Evolutionary conservation across 2,888 invertebrate species (phyloP).

Genomic region (Pseudanteris insignis): DNA sequence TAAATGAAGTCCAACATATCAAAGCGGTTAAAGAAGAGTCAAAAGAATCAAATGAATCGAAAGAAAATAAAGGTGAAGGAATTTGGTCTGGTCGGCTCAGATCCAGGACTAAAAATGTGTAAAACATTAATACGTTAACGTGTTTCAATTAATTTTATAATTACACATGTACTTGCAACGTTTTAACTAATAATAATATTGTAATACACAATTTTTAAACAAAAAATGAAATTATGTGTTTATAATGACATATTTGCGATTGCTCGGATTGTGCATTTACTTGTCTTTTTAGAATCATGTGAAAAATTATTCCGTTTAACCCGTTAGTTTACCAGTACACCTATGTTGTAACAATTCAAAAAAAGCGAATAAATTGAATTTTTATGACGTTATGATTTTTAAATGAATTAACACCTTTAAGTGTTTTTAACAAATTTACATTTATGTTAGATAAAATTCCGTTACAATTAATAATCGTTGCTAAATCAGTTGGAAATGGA

Average conservation of each 20-base stretch:
- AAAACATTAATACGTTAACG: conserved; percentile 35
- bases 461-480: not conserved
- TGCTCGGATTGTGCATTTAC: no score
- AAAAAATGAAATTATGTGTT: no score
- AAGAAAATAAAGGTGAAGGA: conserved; percentile 39
- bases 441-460: not conserved
- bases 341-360: conserved; percentile 16
- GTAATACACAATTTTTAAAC: no score
- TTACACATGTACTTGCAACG: no score
- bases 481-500: not conserved
- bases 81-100: conserved; percentile 27
- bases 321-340: conserved; percentile 2
- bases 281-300: conserved; percentile 2
- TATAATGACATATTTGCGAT: no score
- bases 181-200: no score
- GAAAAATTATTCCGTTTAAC: no score
- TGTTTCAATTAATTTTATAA: no score
- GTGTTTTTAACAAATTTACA: conserved; percentile 2
- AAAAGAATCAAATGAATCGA: no score
- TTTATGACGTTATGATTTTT: conserved; percentile 1
- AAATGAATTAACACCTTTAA: conserved; percentile 15
- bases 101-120: conserved; percentile 33
- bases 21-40: no score
- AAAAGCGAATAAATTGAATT: conserved; percentile 14
- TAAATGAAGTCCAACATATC: no score